Conservation (phyloP, 2,797 vertebrate species). For the Lepidocolaptes lacrymiger region DNA sequence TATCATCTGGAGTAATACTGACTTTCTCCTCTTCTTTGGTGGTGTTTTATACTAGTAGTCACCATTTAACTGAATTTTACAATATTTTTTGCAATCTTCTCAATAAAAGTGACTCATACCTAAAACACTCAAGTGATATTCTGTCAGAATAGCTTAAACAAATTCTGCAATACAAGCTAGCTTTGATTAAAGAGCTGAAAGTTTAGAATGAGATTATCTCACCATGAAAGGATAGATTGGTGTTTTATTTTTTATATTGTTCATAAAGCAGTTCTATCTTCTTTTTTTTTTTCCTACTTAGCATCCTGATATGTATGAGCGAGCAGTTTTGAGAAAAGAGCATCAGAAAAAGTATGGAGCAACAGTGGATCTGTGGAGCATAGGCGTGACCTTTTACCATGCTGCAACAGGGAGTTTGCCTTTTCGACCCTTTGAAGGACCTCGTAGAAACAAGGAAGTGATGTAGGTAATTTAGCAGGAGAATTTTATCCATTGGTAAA, state of each 20-base stretch:
- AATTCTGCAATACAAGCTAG: background rate
- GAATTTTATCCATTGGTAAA: background rate
- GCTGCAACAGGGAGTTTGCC: constrained; percentile 94
- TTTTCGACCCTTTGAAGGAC: constrained; percentile 94
- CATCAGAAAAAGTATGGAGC: constrained; percentile 98
- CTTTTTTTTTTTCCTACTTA: constrained; percentile 42
- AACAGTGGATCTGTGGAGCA: constrained; percentile 97
- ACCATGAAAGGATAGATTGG: background rate
- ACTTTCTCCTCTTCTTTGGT: background rate
- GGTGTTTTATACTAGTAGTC: background rate
- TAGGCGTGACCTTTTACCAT: constrained; percentile 96
- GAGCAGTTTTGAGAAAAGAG: constrained; percentile 94
- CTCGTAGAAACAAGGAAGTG: constrained; percentile 97
- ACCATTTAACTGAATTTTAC: background rate
- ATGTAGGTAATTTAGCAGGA: constrained; percentile 84
- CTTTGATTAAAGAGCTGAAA: background rate
- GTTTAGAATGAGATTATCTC: background rate
- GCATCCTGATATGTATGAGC: constrained; percentile 98
- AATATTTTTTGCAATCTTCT: background rate
- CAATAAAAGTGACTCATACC: background rate
- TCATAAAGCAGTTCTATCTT: background rate
- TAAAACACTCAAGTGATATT: background rate
- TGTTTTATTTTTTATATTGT: background rate
- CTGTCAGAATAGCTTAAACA: background rate
- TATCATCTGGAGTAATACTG: background rate